phyloP scores from a whole-genome alignment of 2,888 invertebrate species.

The Drosophila algonquin region DNA sequence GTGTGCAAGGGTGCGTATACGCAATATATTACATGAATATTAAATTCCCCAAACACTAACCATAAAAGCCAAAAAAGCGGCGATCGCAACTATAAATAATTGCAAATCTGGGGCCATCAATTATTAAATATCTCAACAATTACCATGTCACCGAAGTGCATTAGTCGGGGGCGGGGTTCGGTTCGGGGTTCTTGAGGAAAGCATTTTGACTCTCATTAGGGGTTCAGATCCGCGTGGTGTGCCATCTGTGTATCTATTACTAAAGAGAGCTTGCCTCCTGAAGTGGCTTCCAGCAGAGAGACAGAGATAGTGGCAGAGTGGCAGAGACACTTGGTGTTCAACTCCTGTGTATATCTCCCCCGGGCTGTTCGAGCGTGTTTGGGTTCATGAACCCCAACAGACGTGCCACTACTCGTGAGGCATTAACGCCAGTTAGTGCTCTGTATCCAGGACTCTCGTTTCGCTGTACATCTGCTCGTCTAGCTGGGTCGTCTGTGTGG shows the following conservation, averaged over 20 bases:
- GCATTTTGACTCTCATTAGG: background rate
- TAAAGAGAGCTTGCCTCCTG: background rate
- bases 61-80: conserved; percentile 20
- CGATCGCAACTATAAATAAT: conserved; percentile 46
- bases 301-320: background rate
- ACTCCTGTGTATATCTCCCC: conserved; percentile 27
- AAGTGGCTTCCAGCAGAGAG: background rate
- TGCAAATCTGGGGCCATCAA: conserved; percentile 26
- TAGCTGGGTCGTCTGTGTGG: conserved; percentile 15
- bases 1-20: conserved; percentile 47
- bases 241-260: background rate
- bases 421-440: conserved; percentile 66
- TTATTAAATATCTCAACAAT: conserved; percentile 31
- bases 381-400: conserved; percentile 63
- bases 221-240: background rate
- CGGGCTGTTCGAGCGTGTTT: conserved; percentile 41
- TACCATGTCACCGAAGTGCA: conserved; percentile 30
- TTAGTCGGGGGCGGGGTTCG: conserved; percentile 4
- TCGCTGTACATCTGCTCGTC: conserved; percentile 44
- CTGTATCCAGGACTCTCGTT: conserved; percentile 21
- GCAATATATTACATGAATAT: conserved; percentile 54
- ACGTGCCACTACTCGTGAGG: conserved; percentile 14
- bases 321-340: conserved; percentile 47
- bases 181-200: background rate
- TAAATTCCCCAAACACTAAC: conserved; percentile 24